Evolutionary conservation across 2,113 vertebrate genomes (phyloP).

Genomic region (Dasyprocta punctata): DNA sequence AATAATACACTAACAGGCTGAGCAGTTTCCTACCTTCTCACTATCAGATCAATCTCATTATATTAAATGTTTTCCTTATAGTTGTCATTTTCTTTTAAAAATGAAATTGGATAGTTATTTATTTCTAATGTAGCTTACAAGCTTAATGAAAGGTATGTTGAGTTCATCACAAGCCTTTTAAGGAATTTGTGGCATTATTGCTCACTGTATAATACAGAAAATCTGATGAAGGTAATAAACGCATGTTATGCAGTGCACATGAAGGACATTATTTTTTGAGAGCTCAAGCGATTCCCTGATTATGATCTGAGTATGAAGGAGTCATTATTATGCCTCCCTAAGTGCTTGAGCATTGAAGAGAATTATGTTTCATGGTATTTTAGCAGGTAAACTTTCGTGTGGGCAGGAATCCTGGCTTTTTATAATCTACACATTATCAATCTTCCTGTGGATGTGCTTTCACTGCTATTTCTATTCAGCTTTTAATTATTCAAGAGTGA

Average conservation of each 20-base stretch:
- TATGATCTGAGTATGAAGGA: background rate
- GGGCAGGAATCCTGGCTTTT: background rate
- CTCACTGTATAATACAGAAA: background rate
- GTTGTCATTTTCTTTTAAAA: constrained; percentile 70
- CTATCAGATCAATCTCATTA: constrained; percentile 56
- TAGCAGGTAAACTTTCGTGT: background rate
- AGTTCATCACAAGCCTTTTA: background rate
- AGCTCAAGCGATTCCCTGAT: background rate
- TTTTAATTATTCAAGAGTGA: constrained; percentile 30
- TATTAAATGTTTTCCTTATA: constrained; percentile 66
- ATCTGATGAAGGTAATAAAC: background rate
- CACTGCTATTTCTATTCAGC: background rate
- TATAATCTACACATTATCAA: background rate
- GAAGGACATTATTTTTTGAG: background rate
- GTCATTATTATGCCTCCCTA: background rate
- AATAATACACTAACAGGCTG: constrained; percentile 65
- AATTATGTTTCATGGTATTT: background rate
- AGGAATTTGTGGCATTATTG: background rate
- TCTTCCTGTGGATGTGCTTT: background rate
- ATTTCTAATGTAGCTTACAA: constrained; percentile 42
- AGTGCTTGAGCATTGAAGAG: background rate
- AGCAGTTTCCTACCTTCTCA: constrained; percentile 41
- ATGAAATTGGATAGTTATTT: constrained; percentile 60
- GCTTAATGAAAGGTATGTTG: background rate
- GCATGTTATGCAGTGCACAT: background rate